A percentile compares a stretch with the other conserved stretches of the same genome.
Evolutionary conservation across 2,113 vertebrate genomes (phyloP).

Genomic region (Eleginops maclovinus): DNA sequence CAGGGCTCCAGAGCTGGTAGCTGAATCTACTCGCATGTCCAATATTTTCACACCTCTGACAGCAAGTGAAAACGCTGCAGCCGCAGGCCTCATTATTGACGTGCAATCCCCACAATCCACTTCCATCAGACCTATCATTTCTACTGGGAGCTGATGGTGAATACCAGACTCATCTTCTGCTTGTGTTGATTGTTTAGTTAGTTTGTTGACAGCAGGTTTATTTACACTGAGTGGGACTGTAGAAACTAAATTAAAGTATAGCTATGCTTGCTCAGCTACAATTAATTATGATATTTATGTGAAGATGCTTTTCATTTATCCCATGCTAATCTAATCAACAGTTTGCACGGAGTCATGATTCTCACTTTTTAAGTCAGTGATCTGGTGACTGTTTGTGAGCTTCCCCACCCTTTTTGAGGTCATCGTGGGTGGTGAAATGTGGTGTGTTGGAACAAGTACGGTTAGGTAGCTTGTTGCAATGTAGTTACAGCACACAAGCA

Average conservation of each 20-base stretch:
- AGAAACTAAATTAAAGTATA: background rate
- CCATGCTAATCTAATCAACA: background rate
- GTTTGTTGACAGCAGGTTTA: background rate
- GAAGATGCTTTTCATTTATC: background rate
- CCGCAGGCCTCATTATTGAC: constrained; percentile 37
- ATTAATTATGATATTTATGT: background rate
- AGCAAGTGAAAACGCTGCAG: constrained; percentile 21
- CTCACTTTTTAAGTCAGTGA: constrained; percentile 1
- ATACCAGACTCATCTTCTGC: constrained; percentile 1
- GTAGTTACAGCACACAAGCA: background rate
- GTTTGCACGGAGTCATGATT: constrained; percentile 7
- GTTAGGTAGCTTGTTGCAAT: background rate
- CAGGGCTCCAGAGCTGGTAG: background rate
- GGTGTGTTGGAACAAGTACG: background rate
- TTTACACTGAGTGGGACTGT: background rate
- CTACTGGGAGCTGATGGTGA: constrained; percentile 28
- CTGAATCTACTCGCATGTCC: background rate
- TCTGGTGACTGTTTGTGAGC: constrained; percentile 19
- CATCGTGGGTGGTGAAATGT: constrained; percentile 27
- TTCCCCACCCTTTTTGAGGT: constrained; percentile 45
- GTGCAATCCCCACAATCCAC: constrained; percentile 18
- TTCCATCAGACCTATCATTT: constrained; percentile 32
- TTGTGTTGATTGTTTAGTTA: constrained; percentile 40
- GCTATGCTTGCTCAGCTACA: background rate
- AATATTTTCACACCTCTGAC: constrained; percentile 21